Conservation (phyloP, 2,888 invertebrate genomes). For the Doris montereyensis region DNA sequence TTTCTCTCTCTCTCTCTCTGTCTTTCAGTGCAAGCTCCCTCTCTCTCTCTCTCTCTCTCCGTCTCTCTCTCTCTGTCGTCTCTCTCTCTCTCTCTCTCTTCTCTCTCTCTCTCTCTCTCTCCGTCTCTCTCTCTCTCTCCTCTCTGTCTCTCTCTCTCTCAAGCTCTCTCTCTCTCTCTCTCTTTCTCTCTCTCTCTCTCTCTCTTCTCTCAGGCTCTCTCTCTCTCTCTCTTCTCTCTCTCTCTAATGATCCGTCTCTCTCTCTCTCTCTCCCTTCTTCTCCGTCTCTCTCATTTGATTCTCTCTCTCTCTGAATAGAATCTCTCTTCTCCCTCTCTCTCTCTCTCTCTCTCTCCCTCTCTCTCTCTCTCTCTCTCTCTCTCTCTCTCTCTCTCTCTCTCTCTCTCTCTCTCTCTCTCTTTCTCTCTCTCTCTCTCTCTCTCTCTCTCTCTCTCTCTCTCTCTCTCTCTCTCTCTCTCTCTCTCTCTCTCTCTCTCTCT, state of each 20-base stretch:
- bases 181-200: slow-evolving; percentile 4
- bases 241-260: slow-evolving; percentile 49
- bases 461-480: neutral
- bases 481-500: neutral
- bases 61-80: neutral
- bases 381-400: neutral
- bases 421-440: slow-evolving; percentile 2
- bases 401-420: neutral
- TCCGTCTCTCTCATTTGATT: slow-evolving; percentile 44
- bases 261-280: slow-evolving; percentile 54
- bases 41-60: neutral
- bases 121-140: neutral
- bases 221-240: slow-evolving; percentile 47
- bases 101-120: slow-evolving; percentile 27
- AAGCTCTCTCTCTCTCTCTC: slow-evolving; percentile 3
- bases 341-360: slow-evolving; percentile 1
- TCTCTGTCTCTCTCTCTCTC: neutral
- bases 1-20: too few relatives aligned
- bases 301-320: slow-evolving; percentile 73
- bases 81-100: neutral
- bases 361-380: neutral
- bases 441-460: neutral
- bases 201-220: slow-evolving; percentile 35
- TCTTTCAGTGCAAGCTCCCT: too few relatives aligned
- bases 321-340: neutral